Conservation (phyloP, 1,140 invertebrate genomes). For the Phthorimaea operculella region DNA sequence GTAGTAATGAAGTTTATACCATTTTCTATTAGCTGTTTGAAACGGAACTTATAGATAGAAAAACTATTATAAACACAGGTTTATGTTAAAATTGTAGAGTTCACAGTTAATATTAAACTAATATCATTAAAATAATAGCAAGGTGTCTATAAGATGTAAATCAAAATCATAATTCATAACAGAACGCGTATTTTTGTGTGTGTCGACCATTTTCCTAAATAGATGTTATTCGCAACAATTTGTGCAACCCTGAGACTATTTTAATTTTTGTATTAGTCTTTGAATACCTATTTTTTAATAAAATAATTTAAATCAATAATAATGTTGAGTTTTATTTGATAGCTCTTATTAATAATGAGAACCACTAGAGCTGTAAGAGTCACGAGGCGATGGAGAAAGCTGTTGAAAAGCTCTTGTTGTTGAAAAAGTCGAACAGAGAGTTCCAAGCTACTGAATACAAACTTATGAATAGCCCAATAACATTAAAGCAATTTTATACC, state of each 20-base stretch:
- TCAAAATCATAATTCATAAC: constrained; percentile 6
- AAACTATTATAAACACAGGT: no score
- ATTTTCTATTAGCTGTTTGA: no score
- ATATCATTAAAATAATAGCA: constrained; percentile 15
- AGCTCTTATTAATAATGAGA: not conserved
- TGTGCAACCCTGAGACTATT: constrained; percentile 26
- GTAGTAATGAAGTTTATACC: no score
- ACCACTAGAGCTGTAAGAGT: no score
- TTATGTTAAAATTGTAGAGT: not conserved
- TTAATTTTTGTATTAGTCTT: constrained; percentile 60
- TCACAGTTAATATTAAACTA: not conserved
- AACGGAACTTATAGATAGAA: no score
- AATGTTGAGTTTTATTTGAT: constrained; percentile 25
- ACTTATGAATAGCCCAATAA: no score
- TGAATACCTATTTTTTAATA: constrained; percentile 63
- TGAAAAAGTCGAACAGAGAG: no score
- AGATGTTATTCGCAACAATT: constrained; percentile 21
- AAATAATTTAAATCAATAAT: constrained; percentile 55
- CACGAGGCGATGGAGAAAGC: no score
- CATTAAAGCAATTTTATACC: no score
- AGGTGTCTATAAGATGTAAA: constrained; percentile 22
- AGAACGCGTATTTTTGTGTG: constrained; percentile 37
- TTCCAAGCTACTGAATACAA: no score
- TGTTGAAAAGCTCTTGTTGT: no score
- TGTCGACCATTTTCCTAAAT: constrained; percentile 20